A percentile compares a stretch with the other conserved stretches of the same genome.
Evolutionary conservation across 2,888 invertebrate genomes (phyloP).

Genomic region (Drosophila tripunctata): DNA sequence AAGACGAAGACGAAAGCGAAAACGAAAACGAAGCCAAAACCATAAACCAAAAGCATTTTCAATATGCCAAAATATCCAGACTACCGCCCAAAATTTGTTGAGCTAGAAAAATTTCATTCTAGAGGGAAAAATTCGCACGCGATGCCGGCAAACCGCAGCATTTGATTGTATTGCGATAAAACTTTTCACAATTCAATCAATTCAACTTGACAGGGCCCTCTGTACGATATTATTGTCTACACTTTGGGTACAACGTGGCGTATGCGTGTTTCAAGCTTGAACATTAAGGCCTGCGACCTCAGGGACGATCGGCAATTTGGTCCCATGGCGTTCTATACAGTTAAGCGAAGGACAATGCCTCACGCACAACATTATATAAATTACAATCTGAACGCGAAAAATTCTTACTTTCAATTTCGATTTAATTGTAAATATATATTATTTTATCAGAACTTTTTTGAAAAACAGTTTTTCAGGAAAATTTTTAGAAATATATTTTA

Average conservation of each 20-base stretch:
- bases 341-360: constrained; percentile 1
- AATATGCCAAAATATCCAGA: constrained; percentile 44
- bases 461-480: too few relatives aligned
- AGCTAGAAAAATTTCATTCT: constrained; percentile 44
- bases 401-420: background rate
- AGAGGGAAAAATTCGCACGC: constrained; percentile 53
- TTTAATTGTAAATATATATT: too few relatives aligned
- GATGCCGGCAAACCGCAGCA: constrained; percentile 63
- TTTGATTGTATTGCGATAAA: constrained; percentile 71
- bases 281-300: constrained; percentile 12
- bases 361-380: constrained; percentile 1
- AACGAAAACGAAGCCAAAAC: constrained; percentile 3
- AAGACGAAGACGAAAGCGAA: background rate
- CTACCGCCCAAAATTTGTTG: constrained; percentile 26
- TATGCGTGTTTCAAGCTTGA: constrained; percentile 48
- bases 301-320: background rate
- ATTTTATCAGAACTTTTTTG: too few relatives aligned
- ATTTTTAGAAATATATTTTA: too few relatives aligned
- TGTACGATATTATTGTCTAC: constrained; percentile 10
- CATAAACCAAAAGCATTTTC: constrained; percentile 48
- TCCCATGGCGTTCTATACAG: background rate
- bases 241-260: constrained; percentile 34
- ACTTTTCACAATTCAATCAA: constrained; percentile 78
- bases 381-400: background rate
- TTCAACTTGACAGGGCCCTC: constrained; percentile 39